A percentile compares a stretch with the other conserved stretches of the same genome.
These are phyloP conservation scores for Petromus typicus DNA, from an alignment of 2,113 vertebrate genomes.

Conservation along the genomic window DNA sequence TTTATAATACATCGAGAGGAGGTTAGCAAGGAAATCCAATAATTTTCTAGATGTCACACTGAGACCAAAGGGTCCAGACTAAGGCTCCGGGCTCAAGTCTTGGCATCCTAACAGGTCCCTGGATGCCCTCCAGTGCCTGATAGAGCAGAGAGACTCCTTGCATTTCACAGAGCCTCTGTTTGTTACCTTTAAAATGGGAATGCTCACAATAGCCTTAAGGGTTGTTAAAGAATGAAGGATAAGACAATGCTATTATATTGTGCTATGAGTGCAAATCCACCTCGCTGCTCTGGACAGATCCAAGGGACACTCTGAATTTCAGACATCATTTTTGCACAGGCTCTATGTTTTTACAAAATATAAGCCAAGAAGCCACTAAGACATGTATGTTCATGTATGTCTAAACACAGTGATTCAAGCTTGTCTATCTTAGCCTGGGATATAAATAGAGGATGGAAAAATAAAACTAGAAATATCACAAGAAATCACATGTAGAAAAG, in stretches of 20 bases:
- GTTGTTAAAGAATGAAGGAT: background rate
- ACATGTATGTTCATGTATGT: accelerated
- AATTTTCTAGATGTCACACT: background rate
- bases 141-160: background rate
- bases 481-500: background rate
- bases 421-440: background rate
- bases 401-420: background rate
- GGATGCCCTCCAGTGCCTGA: accelerated
- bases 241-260: accelerated
- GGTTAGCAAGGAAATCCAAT: background rate
- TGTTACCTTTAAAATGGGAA: background rate
- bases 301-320: background rate
- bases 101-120: background rate
- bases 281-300: background rate
- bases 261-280: background rate
- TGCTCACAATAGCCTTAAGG: background rate
- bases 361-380: background rate
- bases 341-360: background rate
- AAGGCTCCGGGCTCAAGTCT: background rate
- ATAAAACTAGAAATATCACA: background rate
- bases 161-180: background rate
- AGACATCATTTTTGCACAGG: background rate
- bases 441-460: background rate
- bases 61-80: background rate
- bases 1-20: background rate